Conservation (phyloP, 92 coral and sea anemone genomes). For the Diadumene lineata region DNA sequence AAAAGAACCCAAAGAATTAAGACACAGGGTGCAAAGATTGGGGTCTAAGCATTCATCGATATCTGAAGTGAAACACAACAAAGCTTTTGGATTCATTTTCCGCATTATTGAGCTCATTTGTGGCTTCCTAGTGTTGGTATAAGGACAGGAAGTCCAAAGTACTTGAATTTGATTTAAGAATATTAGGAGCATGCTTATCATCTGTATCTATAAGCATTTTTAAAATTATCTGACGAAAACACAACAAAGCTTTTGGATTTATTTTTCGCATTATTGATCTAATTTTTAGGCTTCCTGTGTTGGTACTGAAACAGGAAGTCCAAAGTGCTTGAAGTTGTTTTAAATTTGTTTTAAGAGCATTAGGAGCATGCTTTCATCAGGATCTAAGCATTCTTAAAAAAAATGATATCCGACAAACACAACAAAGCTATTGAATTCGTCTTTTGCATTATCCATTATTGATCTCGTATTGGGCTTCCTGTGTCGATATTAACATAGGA, state of each 20-base stretch:
- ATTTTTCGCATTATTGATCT: background rate
- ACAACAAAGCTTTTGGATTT: background rate
- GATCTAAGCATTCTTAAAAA: too few relatives aligned
- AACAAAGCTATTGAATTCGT: background rate
- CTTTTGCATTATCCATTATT: constrained; percentile 4
- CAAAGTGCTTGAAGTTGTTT: too few relatives aligned
- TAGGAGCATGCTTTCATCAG: too few relatives aligned
- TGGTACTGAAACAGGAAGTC: background rate
- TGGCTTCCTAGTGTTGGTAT: background rate
- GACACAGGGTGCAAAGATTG: background rate
- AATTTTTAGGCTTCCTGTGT: background rate
- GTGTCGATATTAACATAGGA: background rate
- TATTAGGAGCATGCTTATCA: too few relatives aligned
- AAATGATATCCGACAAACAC: too few relatives aligned
- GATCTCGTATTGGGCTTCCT: background rate
- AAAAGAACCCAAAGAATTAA: background rate
- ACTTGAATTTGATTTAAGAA: too few relatives aligned
- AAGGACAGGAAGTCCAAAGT: background rate
- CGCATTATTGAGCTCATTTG: background rate
- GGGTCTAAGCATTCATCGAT: constrained; percentile 3
- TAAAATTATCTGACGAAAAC: too few relatives aligned
- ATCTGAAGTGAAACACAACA: background rate
- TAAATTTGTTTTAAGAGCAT: too few relatives aligned
- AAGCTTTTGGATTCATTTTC: background rate
- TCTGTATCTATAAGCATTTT: too few relatives aligned